These are phyloP conservation scores for Murina feae DNA, from an alignment of 2,113 vertebrate genomes.

Conservation along the genomic window DNA sequence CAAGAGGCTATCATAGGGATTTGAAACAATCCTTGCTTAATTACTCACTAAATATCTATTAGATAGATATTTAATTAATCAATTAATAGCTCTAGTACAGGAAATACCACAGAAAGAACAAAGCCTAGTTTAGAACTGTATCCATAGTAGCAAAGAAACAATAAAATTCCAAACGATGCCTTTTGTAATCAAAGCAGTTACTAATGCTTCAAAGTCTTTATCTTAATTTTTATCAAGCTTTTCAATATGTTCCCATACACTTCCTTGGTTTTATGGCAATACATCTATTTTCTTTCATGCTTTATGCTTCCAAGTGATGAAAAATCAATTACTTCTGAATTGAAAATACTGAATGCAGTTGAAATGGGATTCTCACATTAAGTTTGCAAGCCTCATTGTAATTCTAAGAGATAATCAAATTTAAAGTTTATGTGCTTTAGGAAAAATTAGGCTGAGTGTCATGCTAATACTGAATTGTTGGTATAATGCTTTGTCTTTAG, in stretches of 20 bases:
- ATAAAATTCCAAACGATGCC: neutral
- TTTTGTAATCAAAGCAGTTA: neutral
- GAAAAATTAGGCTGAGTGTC: neutral
- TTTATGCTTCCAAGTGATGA: slow-evolving; percentile 20
- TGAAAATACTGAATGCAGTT: neutral
- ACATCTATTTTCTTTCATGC: slow-evolving; percentile 1
- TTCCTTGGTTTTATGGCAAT: neutral
- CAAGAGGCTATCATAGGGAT: neutral
- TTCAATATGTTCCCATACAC: neutral
- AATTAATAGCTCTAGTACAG: neutral
- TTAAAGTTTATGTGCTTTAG: neutral
- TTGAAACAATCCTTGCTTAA: neutral
- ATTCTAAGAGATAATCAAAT: neutral
- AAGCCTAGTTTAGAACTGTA: neutral
- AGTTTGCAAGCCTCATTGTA: neutral
- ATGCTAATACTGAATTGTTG: neutral
- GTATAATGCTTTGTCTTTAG: neutral
- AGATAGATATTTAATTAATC: neutral
- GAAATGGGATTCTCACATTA: slow-evolving; percentile 1
- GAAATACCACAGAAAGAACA: neutral
- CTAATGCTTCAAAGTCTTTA: neutral
- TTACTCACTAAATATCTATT: neutral
- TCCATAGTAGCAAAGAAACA: neutral
- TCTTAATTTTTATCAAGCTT: neutral
- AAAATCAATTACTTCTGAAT: slow-evolving; percentile 40